These are phyloP conservation scores for Entomyzon cyanotis DNA, from an alignment of 2,113 vertebrate genomes.

Conservation along the genomic window DNA sequence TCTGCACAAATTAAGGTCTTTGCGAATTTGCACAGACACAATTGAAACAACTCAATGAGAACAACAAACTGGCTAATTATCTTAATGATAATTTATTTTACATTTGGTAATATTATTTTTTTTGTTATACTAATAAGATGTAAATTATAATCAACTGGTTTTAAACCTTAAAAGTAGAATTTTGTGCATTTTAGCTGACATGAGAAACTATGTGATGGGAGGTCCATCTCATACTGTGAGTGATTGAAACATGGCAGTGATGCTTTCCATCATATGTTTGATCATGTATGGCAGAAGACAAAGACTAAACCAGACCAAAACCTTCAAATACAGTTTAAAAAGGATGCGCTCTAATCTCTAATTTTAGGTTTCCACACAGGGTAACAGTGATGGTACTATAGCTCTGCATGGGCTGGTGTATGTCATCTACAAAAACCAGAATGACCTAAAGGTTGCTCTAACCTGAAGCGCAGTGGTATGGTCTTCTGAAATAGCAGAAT, in stretches of 20 bases:
- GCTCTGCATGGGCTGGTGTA: neutral
- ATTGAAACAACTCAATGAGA: slow-evolving; percentile 63
- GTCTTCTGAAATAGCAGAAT: accelerated
- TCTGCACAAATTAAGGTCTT: slow-evolving; percentile 55
- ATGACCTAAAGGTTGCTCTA: neutral
- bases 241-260: neutral
- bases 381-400: neutral
- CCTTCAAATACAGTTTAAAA: neutral
- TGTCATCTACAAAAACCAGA: neutral
- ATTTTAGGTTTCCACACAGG: neutral
- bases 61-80: slow-evolving; percentile 68
- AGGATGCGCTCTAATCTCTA: accelerated
- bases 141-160: slow-evolving; percentile 62
- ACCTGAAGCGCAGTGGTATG: accelerated
- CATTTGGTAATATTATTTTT: slow-evolving; percentile 60
- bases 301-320: neutral
- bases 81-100: slow-evolving; percentile 70
- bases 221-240: neutral
- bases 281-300: neutral
- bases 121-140: slow-evolving; percentile 39
- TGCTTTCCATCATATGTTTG: neutral
- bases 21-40: slow-evolving; percentile 52
- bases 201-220: neutral
- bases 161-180: slow-evolving; percentile 53
- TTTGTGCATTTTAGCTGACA: slow-evolving; percentile 1